These are phyloP conservation scores for Petrocephalus sullivani DNA, from an alignment of 2,797 vertebrate species.

Conservation along the genomic window DNA sequence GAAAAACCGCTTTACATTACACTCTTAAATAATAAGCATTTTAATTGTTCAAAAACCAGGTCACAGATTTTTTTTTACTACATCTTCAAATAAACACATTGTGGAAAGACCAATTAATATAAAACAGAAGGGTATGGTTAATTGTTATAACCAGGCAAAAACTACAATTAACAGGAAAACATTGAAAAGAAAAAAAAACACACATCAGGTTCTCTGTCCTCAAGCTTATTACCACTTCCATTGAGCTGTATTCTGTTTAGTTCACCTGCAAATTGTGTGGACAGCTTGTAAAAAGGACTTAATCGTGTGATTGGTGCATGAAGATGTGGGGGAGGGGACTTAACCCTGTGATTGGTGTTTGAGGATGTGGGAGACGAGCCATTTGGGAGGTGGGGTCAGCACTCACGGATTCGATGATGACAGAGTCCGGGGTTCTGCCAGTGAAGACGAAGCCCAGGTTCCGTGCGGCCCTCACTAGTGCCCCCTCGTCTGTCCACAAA, in stretches of 20 bases:
- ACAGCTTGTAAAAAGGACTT: neutral
- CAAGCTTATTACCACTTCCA: neutral
- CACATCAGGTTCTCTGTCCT: neutral
- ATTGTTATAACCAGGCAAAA: neutral
- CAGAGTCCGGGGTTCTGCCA: constrained; percentile 71
- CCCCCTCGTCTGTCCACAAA: constrained; percentile 65
- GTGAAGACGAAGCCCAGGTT: constrained; percentile 70
- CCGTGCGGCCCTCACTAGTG: constrained; percentile 71
- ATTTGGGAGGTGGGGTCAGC: constrained; percentile 1
- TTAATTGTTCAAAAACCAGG: neutral
- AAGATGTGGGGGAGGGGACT: constrained; percentile 43
- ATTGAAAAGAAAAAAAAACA: neutral
- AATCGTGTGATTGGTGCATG: constrained; percentile 30
- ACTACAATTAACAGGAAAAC: neutral
- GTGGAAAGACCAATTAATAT: neutral
- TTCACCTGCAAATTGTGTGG: neutral
- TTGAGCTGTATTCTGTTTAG: neutral
- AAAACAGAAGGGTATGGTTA: neutral
- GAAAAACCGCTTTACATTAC: neutral
- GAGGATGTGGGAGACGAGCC: constrained; percentile 47
- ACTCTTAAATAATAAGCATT: neutral
- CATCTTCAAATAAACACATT: neutral
- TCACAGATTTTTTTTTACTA: neutral
- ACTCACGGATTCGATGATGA: constrained; percentile 71
- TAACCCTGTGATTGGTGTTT: constrained; percentile 19